Conservation (phyloP, 2,113 vertebrate genomes). For the Pseudopipra pipra region DNA sequence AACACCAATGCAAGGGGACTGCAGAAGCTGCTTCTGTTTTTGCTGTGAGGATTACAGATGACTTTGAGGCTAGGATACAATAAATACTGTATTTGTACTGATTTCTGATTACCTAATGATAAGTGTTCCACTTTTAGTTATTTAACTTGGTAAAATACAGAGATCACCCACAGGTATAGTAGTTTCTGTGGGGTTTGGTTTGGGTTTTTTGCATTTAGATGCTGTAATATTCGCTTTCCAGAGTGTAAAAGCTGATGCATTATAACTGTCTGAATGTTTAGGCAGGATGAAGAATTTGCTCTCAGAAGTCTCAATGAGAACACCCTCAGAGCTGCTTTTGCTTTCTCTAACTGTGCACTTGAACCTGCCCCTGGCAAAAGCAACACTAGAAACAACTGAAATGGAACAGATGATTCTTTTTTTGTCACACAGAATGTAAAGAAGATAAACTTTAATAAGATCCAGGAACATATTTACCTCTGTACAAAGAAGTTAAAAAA, state of each 20-base stretch:
- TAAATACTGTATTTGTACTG: not conserved
- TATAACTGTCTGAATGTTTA: not conserved
- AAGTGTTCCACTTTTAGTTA: not conserved
- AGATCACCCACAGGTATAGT: not conserved
- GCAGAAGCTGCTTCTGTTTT: not conserved
- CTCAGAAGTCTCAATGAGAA: not conserved
- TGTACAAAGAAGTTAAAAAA: not conserved
- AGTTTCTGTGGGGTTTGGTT: not conserved
- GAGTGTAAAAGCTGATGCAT: not conserved
- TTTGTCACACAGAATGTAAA: not conserved
- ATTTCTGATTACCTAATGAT: not conserved
- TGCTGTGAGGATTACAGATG: not conserved
- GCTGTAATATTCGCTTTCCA: not conserved
- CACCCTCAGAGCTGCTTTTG: not conserved
- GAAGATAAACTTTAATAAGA: not conserved
- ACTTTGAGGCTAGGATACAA: not conserved
- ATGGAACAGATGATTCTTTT: not conserved
- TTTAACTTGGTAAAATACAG: accelerated
- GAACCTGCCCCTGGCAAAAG: not conserved
- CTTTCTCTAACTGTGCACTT: not conserved
- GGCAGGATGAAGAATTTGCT: not conserved
- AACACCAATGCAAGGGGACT: not conserved
- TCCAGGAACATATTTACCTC: not conserved
- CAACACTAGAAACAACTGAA: not conserved
- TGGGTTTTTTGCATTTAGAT: not conserved